These are phyloP conservation scores for Spinus pinus DNA, from an alignment of 2,797 vertebrate species.

Conservation along the genomic window DNA sequence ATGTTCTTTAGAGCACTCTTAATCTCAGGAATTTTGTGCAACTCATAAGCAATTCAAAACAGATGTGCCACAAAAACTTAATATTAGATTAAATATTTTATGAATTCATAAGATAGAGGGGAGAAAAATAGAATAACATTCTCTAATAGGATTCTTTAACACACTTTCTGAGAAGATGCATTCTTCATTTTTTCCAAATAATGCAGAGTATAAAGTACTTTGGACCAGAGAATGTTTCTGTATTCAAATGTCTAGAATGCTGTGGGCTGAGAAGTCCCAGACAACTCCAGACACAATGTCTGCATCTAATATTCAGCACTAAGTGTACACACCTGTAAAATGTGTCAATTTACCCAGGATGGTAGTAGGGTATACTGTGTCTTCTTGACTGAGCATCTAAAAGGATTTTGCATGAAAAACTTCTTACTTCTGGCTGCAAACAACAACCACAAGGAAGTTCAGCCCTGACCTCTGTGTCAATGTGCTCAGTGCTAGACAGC, in stretches of 20 bases:
- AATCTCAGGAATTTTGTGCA: neutral
- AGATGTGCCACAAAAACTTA: neutral
- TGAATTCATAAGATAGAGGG: neutral
- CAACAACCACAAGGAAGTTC: neutral
- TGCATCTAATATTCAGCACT: neutral
- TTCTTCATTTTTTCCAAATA: neutral
- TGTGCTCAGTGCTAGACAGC: neutral
- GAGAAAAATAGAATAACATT: neutral
- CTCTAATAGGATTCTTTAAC: neutral
- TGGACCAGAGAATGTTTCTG: neutral
- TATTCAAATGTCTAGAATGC: neutral
- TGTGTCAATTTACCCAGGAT: neutral
- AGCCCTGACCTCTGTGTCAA: neutral
- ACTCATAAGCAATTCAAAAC: neutral
- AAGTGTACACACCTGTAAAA: neutral
- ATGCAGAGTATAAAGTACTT: neutral
- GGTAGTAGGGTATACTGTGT: neutral
- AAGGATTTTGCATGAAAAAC: neutral
- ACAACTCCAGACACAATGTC: neutral
- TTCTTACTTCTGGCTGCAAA: neutral
- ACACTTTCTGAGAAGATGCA: neutral
- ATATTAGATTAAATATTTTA: neutral
- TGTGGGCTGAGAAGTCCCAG: neutral
- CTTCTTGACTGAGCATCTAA: neutral
- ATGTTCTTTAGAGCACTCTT: neutral